Conservation (phyloP, 1,140 invertebrate species). For the Drosophila grimshawi region DNA sequence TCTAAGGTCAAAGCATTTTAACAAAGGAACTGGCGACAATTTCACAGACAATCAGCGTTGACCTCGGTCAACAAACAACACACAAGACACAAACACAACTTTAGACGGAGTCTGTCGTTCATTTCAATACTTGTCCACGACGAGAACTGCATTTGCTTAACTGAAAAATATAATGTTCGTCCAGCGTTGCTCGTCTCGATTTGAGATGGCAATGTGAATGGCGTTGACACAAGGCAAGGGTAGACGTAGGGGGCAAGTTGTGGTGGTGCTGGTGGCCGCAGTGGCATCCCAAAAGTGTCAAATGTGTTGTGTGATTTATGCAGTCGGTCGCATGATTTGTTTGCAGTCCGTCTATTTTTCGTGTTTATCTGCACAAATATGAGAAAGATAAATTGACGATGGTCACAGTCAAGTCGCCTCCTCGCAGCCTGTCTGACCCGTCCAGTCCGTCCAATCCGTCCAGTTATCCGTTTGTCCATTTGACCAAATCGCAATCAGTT, state of each 20-base stretch:
- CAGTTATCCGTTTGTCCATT: conserved; percentile 1
- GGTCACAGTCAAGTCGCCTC: conserved; percentile 16
- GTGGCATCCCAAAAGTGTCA: conserved; percentile 82
- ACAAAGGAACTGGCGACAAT: conserved; percentile 16
- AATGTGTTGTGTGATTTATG: conserved; percentile 83
- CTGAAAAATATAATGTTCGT: conserved; percentile 49
- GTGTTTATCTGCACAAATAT: conserved; percentile 82
- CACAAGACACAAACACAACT: background rate
- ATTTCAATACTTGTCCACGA: conserved; percentile 65
- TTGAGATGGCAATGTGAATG: conserved; percentile 45
- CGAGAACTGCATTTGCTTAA: conserved; percentile 46
- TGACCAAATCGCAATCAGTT: conserved; percentile 67
- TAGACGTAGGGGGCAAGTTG: background rate
- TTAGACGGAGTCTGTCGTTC: conserved; percentile 8
- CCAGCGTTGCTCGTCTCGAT: conserved; percentile 15
- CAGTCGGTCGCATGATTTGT: conserved; percentile 83
- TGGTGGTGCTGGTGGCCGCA: conserved; percentile 6
- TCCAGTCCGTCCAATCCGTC: conserved; percentile 1
- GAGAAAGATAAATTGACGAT: conserved; percentile 80
- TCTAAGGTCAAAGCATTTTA: conserved; percentile 20
- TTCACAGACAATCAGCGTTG: conserved; percentile 54
- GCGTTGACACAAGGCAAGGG: background rate
- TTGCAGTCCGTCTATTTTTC: conserved; percentile 81
- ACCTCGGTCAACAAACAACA: conserved; percentile 44
- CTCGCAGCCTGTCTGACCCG: background rate